These are phyloP conservation scores for Butorides virescens DNA, from an alignment of 2,113 vertebrate species.

Conservation along the genomic window DNA sequence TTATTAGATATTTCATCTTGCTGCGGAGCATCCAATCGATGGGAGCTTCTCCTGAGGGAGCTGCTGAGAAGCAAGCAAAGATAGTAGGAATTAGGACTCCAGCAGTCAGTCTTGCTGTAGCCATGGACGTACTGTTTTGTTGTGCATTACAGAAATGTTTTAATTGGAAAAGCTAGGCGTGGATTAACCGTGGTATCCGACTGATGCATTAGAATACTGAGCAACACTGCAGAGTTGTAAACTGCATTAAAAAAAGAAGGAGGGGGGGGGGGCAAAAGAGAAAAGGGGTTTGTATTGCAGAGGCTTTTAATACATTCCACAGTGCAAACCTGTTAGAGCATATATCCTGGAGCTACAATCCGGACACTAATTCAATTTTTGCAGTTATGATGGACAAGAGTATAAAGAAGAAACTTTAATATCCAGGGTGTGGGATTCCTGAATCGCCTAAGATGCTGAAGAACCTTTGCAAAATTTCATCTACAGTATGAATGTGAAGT, in stretches of 20 bases:
- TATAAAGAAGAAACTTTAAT: constrained; percentile 78
- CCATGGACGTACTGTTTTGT: constrained; percentile 68
- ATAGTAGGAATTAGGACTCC: constrained; percentile 77
- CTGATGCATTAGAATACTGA: constrained; percentile 72
- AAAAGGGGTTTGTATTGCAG: constrained; percentile 60
- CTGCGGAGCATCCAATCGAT: constrained; percentile 90
- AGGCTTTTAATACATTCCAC: constrained; percentile 63
- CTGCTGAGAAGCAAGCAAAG: constrained; percentile 78
- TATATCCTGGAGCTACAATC: constrained; percentile 42
- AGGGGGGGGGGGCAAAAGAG: background rate
- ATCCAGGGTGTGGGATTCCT: constrained; percentile 62
- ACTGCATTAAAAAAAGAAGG: constrained; percentile 50
- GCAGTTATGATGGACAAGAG: constrained; percentile 34
- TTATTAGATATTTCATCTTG: constrained; percentile 92
- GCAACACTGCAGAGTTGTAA: constrained; percentile 76
- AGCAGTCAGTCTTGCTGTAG: constrained; percentile 71
- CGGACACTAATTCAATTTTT: constrained; percentile 35
- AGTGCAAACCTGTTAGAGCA: constrained; percentile 72
- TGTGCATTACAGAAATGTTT: constrained; percentile 59
- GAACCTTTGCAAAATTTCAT: constrained; percentile 51
- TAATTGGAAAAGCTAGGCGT: constrained; percentile 69
- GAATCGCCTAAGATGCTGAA: constrained; percentile 59
- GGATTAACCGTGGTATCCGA: constrained; percentile 58
- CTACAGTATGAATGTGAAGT: constrained; percentile 59
- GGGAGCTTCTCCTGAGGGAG: constrained; percentile 85